phyloP scores from a whole-genome alignment of 2,113 vertebrate genomes.

The Rhabdomys dilectus region DNA sequence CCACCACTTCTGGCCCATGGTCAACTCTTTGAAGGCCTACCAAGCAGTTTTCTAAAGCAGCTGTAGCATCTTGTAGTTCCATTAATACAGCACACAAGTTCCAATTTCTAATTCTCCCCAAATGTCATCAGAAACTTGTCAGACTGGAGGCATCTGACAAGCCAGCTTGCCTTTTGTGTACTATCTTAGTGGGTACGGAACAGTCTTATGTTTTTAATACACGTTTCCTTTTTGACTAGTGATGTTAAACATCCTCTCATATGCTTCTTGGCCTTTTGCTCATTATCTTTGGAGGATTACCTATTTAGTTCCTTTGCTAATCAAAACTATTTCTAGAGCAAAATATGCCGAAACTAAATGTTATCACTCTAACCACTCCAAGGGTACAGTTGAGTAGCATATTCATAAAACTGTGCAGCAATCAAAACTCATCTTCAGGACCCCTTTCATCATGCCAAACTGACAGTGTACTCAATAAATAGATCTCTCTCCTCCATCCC shows the following conservation, averaged over 20 bases:
- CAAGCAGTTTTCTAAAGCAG: slow-evolving; percentile 12
- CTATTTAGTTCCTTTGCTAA: background rate
- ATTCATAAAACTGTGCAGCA: background rate
- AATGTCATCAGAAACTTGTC: background rate
- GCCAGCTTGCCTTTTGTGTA: background rate
- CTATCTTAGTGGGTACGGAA: background rate
- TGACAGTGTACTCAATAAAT: background rate
- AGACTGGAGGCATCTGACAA: too few species aligned
- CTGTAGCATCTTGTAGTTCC: background rate
- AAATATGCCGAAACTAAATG: background rate
- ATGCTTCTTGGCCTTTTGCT: background rate
- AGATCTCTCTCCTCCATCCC: background rate
- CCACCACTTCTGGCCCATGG: background rate
- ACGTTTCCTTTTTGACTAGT: background rate
- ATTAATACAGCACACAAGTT: background rate
- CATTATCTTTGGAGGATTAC: background rate
- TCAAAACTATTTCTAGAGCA: background rate
- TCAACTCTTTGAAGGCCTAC: background rate
- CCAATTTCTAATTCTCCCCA: background rate
- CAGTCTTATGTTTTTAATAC: background rate
- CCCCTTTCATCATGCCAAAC: background rate
- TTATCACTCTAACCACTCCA: background rate
- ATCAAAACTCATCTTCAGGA: background rate
- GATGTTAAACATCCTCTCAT: background rate
- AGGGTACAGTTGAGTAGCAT: background rate